These are phyloP conservation scores for Gorsachius goisagi DNA, from an alignment of 2,113 vertebrate species.

Conservation along the genomic window DNA sequence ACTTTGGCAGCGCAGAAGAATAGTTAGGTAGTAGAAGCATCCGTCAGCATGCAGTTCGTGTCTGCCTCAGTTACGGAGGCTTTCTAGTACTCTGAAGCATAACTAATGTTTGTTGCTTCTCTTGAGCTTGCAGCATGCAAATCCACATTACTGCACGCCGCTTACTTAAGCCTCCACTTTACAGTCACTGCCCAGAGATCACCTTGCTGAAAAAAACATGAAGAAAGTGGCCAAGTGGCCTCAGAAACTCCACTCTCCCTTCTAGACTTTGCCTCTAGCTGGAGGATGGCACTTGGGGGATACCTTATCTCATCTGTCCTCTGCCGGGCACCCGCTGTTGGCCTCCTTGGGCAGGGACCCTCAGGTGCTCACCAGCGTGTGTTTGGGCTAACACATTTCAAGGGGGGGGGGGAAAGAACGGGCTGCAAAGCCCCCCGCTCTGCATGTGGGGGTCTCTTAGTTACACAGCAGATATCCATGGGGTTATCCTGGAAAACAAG, in stretches of 20 bases:
- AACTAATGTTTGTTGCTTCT: background rate
- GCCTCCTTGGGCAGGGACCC: background rate
- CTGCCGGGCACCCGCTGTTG: fast-evolving
- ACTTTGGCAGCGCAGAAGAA: background rate
- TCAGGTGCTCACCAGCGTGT: fast-evolving
- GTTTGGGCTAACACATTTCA: background rate
- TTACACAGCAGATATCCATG: fast-evolving
- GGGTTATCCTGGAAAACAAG: background rate
- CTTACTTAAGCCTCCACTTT: background rate
- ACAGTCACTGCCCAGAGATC: background rate
- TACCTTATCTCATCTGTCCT: background rate
- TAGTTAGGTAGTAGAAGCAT: background rate
- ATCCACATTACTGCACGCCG: background rate
- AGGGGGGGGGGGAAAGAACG: background rate
- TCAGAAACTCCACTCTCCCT: background rate
- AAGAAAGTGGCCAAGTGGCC: background rate
- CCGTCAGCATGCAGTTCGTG: background rate
- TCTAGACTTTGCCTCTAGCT: background rate
- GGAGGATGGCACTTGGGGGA: background rate
- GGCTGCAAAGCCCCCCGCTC: background rate
- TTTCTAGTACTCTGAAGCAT: background rate
- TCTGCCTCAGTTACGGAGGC: background rate
- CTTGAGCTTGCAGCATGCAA: background rate
- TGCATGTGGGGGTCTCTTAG: background rate
- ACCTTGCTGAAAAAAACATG: background rate